Evolutionary conservation across 2,797 vertebrate species (phyloP), one percentile per base, ranked within the genome.

Genomic region (Buceros bicornis): DNA sequence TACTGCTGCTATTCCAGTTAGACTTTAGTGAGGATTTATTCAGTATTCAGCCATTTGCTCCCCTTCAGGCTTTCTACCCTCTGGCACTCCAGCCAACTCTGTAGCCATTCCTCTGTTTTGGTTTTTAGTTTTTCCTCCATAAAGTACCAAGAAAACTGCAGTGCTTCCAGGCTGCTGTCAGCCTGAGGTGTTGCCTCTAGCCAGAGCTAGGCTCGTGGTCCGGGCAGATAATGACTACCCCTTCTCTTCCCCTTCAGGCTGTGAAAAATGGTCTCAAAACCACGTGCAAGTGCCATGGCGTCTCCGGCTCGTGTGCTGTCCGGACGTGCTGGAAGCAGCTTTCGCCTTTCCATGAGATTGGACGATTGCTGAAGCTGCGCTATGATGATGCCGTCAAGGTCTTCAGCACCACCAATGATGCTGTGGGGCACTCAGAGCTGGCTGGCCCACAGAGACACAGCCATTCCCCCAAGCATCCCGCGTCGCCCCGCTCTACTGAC

Each of bases 261-360:
- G 99, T 99, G 95, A 99, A 99, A 97, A 99, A 98, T 1, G 99
- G 99, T 45, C 98, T 99, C 95, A 99, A 99, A 97, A 99, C 99
- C 28, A 99, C 99, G 6, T 99, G 99, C 95, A 99, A 99, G 97
- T 99, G 99, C 96, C 99, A 99, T 0, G 99, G 99, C 0, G 99
- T 99, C 87, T 99, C 99, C 0, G 99, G 99, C 78, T 99, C 99
- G 1, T 99, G 99, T 5, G 99, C 99, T 0, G 98, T 99, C 33
- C 98, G 99, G 56, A 99, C 99, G 8, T 99, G 99, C 96, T 99
- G 99, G 99, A 99, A 99, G 97, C 99, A 99, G 98, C 99, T 99
- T 89, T 99, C 99, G 0, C 99, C 99, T 0, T 99, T 99, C 97
- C 99, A 99, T 0, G 99, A 99, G 98, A 99, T 99, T 0, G 99